Percentiles rank a stretch among this genome's conserved stretches.
Conservation (phyloP, 2,888 invertebrate species). For the Drepana falcataria region DNA sequence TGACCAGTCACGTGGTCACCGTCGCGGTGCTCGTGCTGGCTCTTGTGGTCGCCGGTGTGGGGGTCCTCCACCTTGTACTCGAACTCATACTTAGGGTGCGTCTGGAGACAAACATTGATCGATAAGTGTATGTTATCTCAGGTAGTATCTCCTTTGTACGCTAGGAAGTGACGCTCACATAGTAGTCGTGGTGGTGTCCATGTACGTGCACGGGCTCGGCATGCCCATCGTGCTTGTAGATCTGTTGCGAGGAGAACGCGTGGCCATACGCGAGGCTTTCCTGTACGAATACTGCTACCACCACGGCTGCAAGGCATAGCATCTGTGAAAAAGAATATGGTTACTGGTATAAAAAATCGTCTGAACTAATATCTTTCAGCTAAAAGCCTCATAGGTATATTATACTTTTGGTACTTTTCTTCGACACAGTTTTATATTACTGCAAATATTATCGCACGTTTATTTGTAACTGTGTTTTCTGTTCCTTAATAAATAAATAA, state of each 20-base stretch:
- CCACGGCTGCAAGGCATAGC: slow-evolving; percentile 3
- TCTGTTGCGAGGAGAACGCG: slow-evolving; percentile 24
- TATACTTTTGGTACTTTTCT: too few species aligned
- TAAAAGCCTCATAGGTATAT: too few species aligned
- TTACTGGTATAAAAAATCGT: too few species aligned
- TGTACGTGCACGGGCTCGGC: slow-evolving; percentile 11
- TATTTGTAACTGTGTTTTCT: too few species aligned
- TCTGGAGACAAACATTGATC: slow-evolving; percentile 7
- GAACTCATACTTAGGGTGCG: slow-evolving; percentile 40
- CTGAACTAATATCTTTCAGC: too few species aligned
- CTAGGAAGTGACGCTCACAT: not conserved
- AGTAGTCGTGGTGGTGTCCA: slow-evolving; percentile 6
- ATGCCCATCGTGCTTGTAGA: slow-evolving; percentile 25
- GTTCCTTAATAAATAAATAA: too few species aligned
- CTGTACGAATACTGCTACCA: slow-evolving; percentile 23
- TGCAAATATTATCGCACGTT: too few species aligned
- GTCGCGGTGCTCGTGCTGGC: slow-evolving; percentile 72
- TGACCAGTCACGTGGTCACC: slow-evolving; percentile 80
- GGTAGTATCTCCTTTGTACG: not conserved
- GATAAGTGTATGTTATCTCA: not conserved
- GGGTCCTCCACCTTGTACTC: slow-evolving; percentile 65
- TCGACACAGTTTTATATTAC: too few species aligned
- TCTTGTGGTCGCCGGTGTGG: slow-evolving; percentile 77
- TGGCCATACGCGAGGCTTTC: slow-evolving; percentile 39
- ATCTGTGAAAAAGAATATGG: slow-evolving; percentile 1